phyloP scores from a whole-genome alignment of 1,140 invertebrate species.

The Mercenaria mercenaria region DNA sequence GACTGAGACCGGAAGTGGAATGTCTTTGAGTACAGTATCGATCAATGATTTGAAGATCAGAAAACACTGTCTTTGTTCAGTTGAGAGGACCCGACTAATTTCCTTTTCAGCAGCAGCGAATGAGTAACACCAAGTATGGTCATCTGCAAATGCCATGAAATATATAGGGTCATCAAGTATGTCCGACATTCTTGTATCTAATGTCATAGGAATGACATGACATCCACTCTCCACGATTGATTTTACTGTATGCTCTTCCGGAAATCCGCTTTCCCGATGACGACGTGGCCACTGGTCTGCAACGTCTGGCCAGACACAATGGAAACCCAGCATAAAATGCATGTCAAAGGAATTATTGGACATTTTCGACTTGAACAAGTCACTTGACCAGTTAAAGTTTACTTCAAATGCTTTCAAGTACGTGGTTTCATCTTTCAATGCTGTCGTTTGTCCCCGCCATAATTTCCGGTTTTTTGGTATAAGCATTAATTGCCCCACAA shows the following conservation, averaged over 20 bases:
- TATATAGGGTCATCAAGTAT: not conserved
- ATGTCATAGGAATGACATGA: not conserved
- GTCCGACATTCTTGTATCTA: not conserved
- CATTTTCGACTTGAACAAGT: not conserved
- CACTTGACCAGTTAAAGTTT: not conserved
- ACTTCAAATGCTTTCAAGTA: not conserved
- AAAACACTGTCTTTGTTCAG: constrained; percentile 32
- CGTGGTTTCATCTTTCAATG: no score
- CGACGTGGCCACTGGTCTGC: not conserved
- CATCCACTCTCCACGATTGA: not conserved
- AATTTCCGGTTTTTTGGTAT: not conserved
- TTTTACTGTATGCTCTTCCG: not conserved
- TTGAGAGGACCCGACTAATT: not conserved
- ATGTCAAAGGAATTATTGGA: not conserved
- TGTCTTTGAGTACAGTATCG: not conserved
- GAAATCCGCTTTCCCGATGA: not conserved
- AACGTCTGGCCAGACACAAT: not conserved
- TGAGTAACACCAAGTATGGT: constrained; percentile 8
- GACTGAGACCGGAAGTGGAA: not conserved
- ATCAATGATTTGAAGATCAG: not conserved
- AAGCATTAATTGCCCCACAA: not conserved
- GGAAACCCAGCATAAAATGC: not conserved
- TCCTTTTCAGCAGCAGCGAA: constrained; percentile 27
- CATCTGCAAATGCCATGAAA: not conserved
- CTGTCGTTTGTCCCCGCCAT: not conserved